Conservation (phyloP, 2,113 vertebrate species). For the Haemorhous mexicanus region DNA sequence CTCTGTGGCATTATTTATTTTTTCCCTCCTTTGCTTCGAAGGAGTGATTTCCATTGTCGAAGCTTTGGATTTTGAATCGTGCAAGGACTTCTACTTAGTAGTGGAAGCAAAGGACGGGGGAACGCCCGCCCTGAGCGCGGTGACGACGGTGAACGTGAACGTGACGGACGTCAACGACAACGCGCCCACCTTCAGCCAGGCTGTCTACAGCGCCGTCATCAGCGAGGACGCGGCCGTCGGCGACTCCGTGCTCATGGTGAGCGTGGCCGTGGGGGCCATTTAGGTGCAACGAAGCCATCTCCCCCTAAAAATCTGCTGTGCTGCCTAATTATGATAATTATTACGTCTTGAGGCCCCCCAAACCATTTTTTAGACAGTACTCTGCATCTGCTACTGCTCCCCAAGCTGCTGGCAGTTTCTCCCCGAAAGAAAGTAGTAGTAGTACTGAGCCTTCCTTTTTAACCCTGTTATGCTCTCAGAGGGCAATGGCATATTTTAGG, state of each 20-base stretch:
- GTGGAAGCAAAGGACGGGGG: conserved; percentile 94
- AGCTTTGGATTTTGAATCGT: conserved; percentile 88
- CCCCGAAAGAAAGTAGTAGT: not conserved
- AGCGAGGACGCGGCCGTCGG: conserved; percentile 87
- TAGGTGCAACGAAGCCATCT: rapidly evolving
- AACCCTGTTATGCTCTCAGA: not conserved
- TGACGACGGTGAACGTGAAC: conserved; percentile 90
- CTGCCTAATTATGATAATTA: not conserved
- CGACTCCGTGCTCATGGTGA: conserved; percentile 85
- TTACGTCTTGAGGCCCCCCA: not conserved
- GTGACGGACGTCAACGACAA: conserved; percentile 97
- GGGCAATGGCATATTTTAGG: not conserved
- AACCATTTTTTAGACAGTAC: not conserved
- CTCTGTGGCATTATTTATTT: not conserved
- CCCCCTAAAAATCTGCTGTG: not conserved
- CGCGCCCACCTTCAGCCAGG: conserved; percentile 84
- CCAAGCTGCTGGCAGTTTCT: not conserved
- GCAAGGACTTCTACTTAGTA: conserved; percentile 91
- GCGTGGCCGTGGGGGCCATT: rapidly evolving
- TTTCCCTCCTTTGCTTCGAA: conserved; percentile 61
- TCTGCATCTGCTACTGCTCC: not conserved
- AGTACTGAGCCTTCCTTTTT: not conserved
- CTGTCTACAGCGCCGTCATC: conserved; percentile 84
- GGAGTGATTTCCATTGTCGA: conserved; percentile 86
- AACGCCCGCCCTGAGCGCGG: conserved; percentile 84